phyloP scores from a whole-genome alignment of 2,797 vertebrate species.

The Chromis chromis region DNA sequence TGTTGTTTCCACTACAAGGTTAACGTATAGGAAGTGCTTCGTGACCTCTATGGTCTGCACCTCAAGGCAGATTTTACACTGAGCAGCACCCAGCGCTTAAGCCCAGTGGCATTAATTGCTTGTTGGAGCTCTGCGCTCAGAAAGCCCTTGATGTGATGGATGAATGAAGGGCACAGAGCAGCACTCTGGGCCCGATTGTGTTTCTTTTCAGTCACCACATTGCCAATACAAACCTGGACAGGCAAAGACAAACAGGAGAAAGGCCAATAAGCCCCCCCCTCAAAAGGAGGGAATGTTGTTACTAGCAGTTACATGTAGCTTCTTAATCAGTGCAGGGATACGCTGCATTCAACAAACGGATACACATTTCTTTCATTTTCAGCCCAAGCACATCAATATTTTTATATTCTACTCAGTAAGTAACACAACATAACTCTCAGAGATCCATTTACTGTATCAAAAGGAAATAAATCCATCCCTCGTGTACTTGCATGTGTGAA shows the following conservation, averaged over 20 bases:
- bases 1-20: constrained; percentile 64
- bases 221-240: constrained; percentile 81
- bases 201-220: constrained; percentile 77
- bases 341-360: constrained; percentile 32
- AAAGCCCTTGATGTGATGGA: constrained; percentile 81
- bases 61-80: constrained; percentile 59
- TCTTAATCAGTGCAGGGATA: constrained; percentile 44
- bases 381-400: constrained; percentile 22
- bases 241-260: constrained; percentile 77
- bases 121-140: constrained; percentile 61
- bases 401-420: constrained; percentile 33
- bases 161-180: constrained; percentile 70
- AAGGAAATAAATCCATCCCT: constrained; percentile 56
- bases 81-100: constrained; percentile 55
- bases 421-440: constrained; percentile 3
- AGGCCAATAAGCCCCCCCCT: constrained; percentile 68
- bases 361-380: constrained; percentile 27
- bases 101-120: constrained; percentile 66
- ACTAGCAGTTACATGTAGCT: constrained; percentile 54
- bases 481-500: constrained; percentile 33
- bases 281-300: constrained; percentile 48
- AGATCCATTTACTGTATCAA: constrained; percentile 53
- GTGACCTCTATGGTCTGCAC: constrained; percentile 65
- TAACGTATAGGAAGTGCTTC: constrained; percentile 67
- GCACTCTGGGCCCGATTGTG: constrained; percentile 75